A percentile compares a stretch with the other conserved stretches of the same genome.
phyloP scores from a whole-genome alignment of 2,888 invertebrate genomes.

The Ennomos quercinarius region DNA sequence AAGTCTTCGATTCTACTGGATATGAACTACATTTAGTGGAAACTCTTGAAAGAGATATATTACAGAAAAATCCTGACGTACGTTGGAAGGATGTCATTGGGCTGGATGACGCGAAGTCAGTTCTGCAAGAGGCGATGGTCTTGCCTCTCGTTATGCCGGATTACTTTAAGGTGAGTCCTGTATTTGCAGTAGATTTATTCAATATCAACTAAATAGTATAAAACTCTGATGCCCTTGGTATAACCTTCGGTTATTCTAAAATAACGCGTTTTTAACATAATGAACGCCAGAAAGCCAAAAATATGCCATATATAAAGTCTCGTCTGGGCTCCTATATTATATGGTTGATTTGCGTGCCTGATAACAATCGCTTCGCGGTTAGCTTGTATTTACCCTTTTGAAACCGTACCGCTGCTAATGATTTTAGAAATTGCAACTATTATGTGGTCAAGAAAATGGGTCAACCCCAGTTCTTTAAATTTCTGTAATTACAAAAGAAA shows the following conservation, averaged over 20 bases:
- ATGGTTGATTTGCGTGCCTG: slow-evolving; percentile 70
- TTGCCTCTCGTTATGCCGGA: slow-evolving; percentile 95
- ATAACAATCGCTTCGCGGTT: slow-evolving; percentile 48
- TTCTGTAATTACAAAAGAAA: slow-evolving; percentile 15
- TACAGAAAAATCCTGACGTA: slow-evolving; percentile 93
- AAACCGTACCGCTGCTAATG: slow-evolving; percentile 36
- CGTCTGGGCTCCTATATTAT: slow-evolving; percentile 52
- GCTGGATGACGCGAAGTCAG: slow-evolving; percentile 90
- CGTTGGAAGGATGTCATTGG: slow-evolving; percentile 92
- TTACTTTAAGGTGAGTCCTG: slow-evolving; percentile 89
- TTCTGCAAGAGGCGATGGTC: slow-evolving; percentile 94
- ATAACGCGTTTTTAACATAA: neutral
- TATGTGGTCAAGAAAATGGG: slow-evolving; percentile 34
- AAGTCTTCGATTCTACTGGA: slow-evolving; percentile 88
- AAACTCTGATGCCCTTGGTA: slow-evolving; percentile 7
- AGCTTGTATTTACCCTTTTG: slow-evolving; percentile 48
- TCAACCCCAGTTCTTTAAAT: slow-evolving; percentile 25
- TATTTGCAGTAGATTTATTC: slow-evolving; percentile 7
- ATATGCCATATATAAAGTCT: slow-evolving; percentile 21
- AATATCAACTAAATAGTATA: neutral
- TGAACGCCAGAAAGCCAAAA: slow-evolving; percentile 11
- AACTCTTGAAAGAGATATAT: slow-evolving; percentile 93
- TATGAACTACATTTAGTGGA: slow-evolving; percentile 92
- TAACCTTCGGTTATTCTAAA: slow-evolving; percentile 19
- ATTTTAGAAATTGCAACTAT: slow-evolving; percentile 41